Base-by-base conservation (phyloP, 2,797 vertebrate genomes). In the Sorex maritimensis region DNA sequence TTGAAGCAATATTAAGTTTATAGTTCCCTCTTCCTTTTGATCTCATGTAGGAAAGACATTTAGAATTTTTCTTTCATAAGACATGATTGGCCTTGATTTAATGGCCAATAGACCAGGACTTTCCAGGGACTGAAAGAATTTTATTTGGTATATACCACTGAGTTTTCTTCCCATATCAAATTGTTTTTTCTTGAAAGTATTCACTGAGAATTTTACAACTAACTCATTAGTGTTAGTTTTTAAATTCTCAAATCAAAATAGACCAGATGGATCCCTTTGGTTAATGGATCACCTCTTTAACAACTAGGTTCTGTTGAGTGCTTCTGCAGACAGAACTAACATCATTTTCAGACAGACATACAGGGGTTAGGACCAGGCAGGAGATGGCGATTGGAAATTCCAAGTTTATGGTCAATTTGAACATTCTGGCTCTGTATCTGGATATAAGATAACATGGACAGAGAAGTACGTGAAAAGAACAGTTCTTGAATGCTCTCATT, bases 11-110 rank as follows among this genome's bases (percentile, higher is more conserved):
- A 71, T 0, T 28, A 65, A n/a, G 9, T 78, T 82, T 92, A 92
- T 12, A 9, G 58, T 86, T 30, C 10, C n/a, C 79, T 23, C 23
- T 14, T 81, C 30, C 15, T 58, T 92, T 86, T 80, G 5, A 82
- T 90, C 23, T 92, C 74, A 71, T 69, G 2, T 24, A 44, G 55
- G 12, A 92, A 90, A 90, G 23, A 81, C 23, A 81, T 10, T 80
- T 79, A 44, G 15, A 83, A 30, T 5, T 67, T 86, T 44, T 7
- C 30, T 17, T 91, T 89, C 78, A 19, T 2, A 81, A 89, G 28
- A 86, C 17, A 38, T 68, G 6, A 15, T 87, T 90, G 69, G 15
- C 41, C 63, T 89, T 73, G n/a, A 80, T 88, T 97, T 84, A 63
- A 67, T 72, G 19, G 41, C 71, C 19, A n/a, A 34, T 41, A 85